Evolutionary conservation across 1,140 invertebrate species (phyloP).

Genomic region (Zaprionus africanus): DNA sequence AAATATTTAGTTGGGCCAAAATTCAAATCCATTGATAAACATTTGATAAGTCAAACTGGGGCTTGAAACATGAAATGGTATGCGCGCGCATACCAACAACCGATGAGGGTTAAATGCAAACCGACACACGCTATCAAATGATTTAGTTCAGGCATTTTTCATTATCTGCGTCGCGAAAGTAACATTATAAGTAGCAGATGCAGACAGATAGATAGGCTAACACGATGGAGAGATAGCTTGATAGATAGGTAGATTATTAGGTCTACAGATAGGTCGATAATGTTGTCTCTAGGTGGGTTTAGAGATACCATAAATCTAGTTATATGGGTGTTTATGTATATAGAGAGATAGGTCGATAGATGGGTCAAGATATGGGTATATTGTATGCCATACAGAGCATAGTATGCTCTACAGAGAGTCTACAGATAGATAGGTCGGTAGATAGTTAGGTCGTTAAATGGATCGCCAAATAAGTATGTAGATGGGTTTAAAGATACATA

Average conservation of each 20-base stretch:
- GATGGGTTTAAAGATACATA: too few relatives aligned
- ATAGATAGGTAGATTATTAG: not conserved
- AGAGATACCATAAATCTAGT: too few relatives aligned
- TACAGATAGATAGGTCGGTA: not conserved
- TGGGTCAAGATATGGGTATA: not conserved
- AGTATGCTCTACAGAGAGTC: not conserved
- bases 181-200: constrained; percentile 20
- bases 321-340: too few relatives aligned
- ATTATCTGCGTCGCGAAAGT: constrained; percentile 34
- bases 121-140: constrained; percentile 26
- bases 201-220: not conserved
- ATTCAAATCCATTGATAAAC: too few relatives aligned
- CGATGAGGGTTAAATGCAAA: too few relatives aligned
- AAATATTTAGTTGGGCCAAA: too few relatives aligned
- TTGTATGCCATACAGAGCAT: too few relatives aligned
- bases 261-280: not conserved
- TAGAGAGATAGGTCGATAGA: not conserved
- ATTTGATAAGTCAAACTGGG: too few relatives aligned
- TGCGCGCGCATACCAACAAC: too few relatives aligned
- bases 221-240: not conserved
- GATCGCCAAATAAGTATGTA: too few relatives aligned
- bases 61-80: too few relatives aligned
- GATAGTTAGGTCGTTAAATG: too few relatives aligned
- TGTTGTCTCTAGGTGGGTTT: not conserved
- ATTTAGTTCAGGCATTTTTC: constrained; percentile 41